Conservation (phyloP, 2,797 vertebrate species). For the Danio jaintianensis region DNA sequence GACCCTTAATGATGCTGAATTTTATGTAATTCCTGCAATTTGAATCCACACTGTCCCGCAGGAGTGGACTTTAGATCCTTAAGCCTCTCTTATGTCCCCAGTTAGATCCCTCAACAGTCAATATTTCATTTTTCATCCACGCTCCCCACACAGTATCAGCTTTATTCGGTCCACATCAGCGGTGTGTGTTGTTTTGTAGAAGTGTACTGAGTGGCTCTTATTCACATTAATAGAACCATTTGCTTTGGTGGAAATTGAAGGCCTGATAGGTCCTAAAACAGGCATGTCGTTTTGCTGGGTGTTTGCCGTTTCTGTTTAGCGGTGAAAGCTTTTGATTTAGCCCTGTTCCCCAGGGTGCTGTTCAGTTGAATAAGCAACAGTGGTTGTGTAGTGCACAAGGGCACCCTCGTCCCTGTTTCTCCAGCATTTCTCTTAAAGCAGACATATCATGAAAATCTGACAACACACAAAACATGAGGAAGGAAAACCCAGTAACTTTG, state of each 20-base stretch:
- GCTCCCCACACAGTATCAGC: constrained; percentile 23
- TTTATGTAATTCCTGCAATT: constrained; percentile 31
- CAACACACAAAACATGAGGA: too few relatives aligned
- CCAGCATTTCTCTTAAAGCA: constrained; percentile 36
- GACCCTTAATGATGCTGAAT: constrained; percentile 5
- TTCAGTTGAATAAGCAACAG: constrained; percentile 79
- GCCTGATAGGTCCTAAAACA: constrained; percentile 64
- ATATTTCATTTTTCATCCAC: constrained; percentile 41
- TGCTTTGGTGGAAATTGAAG: constrained; percentile 61
- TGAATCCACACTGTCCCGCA: not conserved
- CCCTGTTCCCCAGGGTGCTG: constrained; percentile 77
- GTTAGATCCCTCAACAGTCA: constrained; percentile 30
- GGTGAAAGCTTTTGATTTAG: constrained; percentile 80
- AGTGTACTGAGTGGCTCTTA: constrained; percentile 25
- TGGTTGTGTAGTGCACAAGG: constrained; percentile 78
- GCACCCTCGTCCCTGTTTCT: constrained; percentile 57
- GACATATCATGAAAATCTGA: too few relatives aligned
- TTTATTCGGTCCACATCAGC: constrained; percentile 36
- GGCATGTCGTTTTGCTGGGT: constrained; percentile 70
- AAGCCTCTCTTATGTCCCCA: constrained; percentile 15
- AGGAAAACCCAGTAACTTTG: too few relatives aligned
- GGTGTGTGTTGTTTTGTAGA: constrained; percentile 29
- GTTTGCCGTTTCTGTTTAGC: constrained; percentile 74
- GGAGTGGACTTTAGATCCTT: constrained; percentile 26
- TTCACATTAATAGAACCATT: constrained; percentile 55